These are phyloP conservation scores for Tromatobia lineatoria DNA, from an alignment of 2,888 invertebrate species.

Conservation along the genomic window DNA sequence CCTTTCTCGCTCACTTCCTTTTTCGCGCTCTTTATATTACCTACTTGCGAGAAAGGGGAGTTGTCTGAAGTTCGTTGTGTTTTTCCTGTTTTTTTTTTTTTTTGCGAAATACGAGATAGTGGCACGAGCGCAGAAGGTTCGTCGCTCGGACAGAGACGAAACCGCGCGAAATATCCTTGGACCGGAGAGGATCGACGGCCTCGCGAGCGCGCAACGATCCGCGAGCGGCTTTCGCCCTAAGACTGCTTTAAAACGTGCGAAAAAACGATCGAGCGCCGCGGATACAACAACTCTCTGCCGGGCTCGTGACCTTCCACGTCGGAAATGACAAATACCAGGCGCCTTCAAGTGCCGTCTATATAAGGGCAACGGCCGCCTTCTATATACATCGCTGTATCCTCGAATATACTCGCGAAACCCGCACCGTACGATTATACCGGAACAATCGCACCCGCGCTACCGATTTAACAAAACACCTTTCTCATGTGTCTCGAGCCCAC, in stretches of 20 bases:
- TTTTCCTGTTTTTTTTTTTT: slow-evolving; percentile 20
- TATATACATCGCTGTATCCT: slow-evolving; percentile 39
- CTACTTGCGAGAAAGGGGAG: slow-evolving; percentile 48
- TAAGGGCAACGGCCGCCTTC: slow-evolving; percentile 74
- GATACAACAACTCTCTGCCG: slow-evolving; percentile 16
- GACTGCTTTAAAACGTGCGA: slow-evolving; percentile 27
- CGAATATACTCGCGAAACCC: slow-evolving; percentile 21
- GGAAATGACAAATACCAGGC: slow-evolving; percentile 79
- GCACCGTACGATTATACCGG: not conserved
- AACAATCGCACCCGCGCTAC: not conserved
- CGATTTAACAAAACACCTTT: not conserved
- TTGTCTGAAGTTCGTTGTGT: slow-evolving; percentile 25
- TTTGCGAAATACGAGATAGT: not conserved
- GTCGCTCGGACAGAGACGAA: slow-evolving; percentile 10
- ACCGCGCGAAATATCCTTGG: slow-evolving; percentile 6
- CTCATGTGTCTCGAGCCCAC: not conserved
- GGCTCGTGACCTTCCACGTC: slow-evolving; percentile 74
- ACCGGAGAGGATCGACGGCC: slow-evolving; percentile 63
- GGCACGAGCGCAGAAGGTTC: slow-evolving; percentile 28
- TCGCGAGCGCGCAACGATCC: slow-evolving; percentile 30
- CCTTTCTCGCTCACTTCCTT: slow-evolving; percentile 36
- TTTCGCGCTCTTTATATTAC: slow-evolving; percentile 51
- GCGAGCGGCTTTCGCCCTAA: slow-evolving; percentile 12
- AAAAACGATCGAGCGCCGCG: slow-evolving; percentile 42
- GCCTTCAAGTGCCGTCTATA: slow-evolving; percentile 72